A percentile compares a stretch with the other conserved stretches of the same genome.
Evolutionary conservation across 1,140 invertebrate genomes (phyloP).

Genomic region (Forficula auricularia): DNA sequence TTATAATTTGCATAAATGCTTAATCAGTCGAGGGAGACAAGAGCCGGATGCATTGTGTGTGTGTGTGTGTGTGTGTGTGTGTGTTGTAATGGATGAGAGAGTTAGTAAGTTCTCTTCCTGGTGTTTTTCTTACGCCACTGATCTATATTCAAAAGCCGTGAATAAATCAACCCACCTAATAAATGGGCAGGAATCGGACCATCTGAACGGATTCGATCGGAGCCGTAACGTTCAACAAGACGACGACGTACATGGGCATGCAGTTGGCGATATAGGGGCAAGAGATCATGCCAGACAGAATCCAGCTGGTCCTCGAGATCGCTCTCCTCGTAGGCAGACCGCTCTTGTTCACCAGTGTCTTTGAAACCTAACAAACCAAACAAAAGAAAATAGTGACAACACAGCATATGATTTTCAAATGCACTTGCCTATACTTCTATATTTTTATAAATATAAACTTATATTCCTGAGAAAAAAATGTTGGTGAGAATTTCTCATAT

Average conservation of each 20-base stretch:
- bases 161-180: conserved; percentile 33
- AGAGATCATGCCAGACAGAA: conserved; percentile 50
- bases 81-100: no score
- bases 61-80: no score
- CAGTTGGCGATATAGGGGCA: conserved; percentile 66
- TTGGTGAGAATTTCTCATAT: no score
- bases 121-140: no score
- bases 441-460: conserved; percentile 5
- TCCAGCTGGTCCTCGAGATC: conserved; percentile 49
- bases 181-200: conserved; percentile 61
- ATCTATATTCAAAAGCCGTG: no score
- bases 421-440: no score
- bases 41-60: no score
- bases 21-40: no score
- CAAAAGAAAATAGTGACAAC: no score
- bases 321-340: conserved; percentile 45
- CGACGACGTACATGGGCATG: conserved; percentile 66
- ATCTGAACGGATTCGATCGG: conserved; percentile 38
- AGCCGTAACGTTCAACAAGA: conserved; percentile 48
- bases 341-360: conserved; percentile 61
- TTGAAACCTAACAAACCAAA: conserved; percentile 38
- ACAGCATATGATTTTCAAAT: no score
- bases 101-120: no score
- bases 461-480: conserved; percentile 5
- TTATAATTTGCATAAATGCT: no score